Base-by-base conservation (phyloP, 2,113 vertebrate species). In the Apeltes quadracus region DNA sequence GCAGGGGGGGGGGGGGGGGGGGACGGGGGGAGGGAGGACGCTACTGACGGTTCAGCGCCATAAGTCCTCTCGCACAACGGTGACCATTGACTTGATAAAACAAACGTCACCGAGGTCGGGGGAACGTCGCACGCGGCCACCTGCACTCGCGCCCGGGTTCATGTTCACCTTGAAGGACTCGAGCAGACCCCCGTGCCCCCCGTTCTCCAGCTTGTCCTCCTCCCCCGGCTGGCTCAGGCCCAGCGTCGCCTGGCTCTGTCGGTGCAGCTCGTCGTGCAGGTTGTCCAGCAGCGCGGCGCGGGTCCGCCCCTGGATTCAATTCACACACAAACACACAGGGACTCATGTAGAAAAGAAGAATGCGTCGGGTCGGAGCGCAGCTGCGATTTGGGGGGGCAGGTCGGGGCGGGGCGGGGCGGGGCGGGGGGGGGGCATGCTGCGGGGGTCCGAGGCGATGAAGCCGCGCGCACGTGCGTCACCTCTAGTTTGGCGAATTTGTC, bases 401-500 rank as follows among this genome's bases (percentile, higher is more conserved):
- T n/a, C n/a, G n/a, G n/a, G n/a, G n/a, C n/a, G n/a, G n/a, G n/a
- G n/a, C n/a, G n/a, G n/a, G n/a, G n/a, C n/a, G n/a, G n/a, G n/a
- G n/a, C n/a, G n/a, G n/a, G 29, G 29, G 29, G 79, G 58, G 32
- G 65, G 51, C 68, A 25, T 4, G 73, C 75, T 55, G 75, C 3
- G 38, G 48, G 38, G 51, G 75, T 62, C 53, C 15, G 32, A 64
- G 50, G 18, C 8, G 39, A 34, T 4, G n/a, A n/a, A n/a, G n/a
- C 7, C 36, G 55, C 39, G 72, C 10, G 34, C 14, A 64, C 36
- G 25, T 75, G 72, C 44, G 51, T 93, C 90, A 98, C 97, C 96
- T 98, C 97, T 63, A 98, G 93, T 83, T 98, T 98, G 88, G 97
- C 96, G 3, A 98, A 98, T 93, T 97, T 98, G 88, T 98, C 97